These are phyloP conservation scores for Tichodroma muraria DNA, from an alignment of 2,113 vertebrate species.

Conservation along the genomic window DNA sequence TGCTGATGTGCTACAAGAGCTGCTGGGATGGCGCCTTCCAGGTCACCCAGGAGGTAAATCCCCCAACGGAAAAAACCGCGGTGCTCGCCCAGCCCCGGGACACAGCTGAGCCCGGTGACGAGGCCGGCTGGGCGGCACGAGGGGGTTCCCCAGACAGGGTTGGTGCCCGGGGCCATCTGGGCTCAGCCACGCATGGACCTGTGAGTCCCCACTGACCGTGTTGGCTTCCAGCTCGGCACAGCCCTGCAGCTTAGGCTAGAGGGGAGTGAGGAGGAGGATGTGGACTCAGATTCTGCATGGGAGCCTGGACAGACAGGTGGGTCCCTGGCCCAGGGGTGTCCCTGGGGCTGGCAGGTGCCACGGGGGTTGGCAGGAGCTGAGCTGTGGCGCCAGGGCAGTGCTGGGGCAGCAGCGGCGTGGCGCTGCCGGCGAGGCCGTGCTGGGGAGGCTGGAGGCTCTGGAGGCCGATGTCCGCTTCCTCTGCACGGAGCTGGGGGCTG, in stretches of 20 bases:
- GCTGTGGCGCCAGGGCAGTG: neutral
- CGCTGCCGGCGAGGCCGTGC: constrained; percentile 28
- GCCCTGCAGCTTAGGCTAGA: neutral
- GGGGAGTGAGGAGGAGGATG: neutral
- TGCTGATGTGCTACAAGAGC: constrained; percentile 38
- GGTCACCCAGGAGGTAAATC: neutral
- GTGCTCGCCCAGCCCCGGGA: fast-evolving
- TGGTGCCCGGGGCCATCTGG: fast-evolving
- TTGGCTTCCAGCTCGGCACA: neutral
- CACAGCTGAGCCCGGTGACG: fast-evolving
- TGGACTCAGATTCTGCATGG: fast-evolving
- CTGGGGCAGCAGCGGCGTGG: neutral
- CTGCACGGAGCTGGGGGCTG: constrained; percentile 72
- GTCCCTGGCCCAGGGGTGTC: neutral
- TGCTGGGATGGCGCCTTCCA: neutral
- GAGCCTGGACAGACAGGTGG: neutral
- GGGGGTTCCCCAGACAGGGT: fast-evolving
- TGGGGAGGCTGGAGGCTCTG: constrained; percentile 67
- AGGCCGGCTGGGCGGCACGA: neutral
- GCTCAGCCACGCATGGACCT: fast-evolving
- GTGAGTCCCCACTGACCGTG: neutral
- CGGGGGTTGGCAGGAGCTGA: neutral
- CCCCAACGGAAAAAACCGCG: fast-evolving
- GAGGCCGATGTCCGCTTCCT: constrained; percentile 73
- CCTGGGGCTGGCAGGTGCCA: fast-evolving